Percentiles rank a stretch among this genome's conserved stretches.
Conservation (phyloP, 2,888 invertebrate genomes). For the Taphrorychus bicolor region DNA sequence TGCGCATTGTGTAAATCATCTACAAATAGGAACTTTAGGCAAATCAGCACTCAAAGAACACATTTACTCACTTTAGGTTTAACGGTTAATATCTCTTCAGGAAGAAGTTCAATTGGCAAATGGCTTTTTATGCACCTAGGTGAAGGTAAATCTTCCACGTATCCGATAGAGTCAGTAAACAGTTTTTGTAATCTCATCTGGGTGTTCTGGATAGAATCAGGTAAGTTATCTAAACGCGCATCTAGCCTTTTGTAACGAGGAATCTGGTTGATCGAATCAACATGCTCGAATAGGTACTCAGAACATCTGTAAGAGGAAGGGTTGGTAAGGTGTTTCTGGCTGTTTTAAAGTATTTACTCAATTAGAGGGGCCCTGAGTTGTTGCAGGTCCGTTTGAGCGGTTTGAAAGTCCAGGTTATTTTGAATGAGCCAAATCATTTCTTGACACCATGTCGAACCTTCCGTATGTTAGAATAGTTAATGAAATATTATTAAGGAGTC, state of each 20-base stretch:
- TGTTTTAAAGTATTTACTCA: slow-evolving; percentile 28
- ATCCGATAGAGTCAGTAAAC: slow-evolving; percentile 76
- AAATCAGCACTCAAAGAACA: not conserved
- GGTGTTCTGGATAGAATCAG: slow-evolving; percentile 62
- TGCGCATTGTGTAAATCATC: slow-evolving; percentile 74
- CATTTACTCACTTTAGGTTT: slow-evolving; percentile 71
- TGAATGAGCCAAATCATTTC: slow-evolving; percentile 93
- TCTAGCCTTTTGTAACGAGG: slow-evolving; percentile 81
- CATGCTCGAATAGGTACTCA: slow-evolving; percentile 33
- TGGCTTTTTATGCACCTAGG: slow-evolving; percentile 71
- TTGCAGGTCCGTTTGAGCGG: slow-evolving; percentile 64
- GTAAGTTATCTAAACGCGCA: slow-evolving; percentile 75
- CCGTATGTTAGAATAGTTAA: not conserved
- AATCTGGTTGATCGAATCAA: slow-evolving; percentile 56
- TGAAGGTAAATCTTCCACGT: slow-evolving; percentile 69
- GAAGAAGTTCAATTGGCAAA: slow-evolving; percentile 67
- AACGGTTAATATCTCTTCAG: slow-evolving; percentile 59
- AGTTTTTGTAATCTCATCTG: slow-evolving; percentile 45
- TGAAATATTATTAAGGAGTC: not conserved
- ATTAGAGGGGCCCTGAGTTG: slow-evolving; percentile 35
- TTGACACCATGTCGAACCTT: slow-evolving; percentile 91
- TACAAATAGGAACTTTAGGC: slow-evolving; percentile 47
- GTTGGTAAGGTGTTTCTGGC: not conserved
- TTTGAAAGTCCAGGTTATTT: slow-evolving; percentile 79
- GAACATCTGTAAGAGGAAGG: slow-evolving; percentile 13